Conservation (phyloP, 2,797 vertebrate genomes). For the Chelon labrosus region DNA sequence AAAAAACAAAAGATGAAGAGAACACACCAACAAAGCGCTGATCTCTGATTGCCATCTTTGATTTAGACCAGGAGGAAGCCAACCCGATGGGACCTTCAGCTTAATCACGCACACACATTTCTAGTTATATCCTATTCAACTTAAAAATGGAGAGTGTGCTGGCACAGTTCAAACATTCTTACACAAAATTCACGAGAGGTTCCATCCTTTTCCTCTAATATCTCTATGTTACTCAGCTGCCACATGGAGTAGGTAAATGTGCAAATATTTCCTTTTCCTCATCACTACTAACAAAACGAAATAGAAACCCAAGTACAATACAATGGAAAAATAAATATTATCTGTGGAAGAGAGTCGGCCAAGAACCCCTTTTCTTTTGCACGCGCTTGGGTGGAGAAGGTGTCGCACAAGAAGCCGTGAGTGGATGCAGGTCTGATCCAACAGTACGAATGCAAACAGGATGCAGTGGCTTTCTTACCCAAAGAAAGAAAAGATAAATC, state of each 20-base stretch:
- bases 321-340: constrained; percentile 85
- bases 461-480: constrained; percentile 54
- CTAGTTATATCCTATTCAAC: constrained; percentile 16
- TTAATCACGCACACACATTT: constrained; percentile 25
- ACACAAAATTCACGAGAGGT: constrained; percentile 55
- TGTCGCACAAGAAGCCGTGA: constrained; percentile 23
- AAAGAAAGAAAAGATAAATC: constrained; percentile 20
- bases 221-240: constrained; percentile 92
- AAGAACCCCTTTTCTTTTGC: constrained; percentile 41
- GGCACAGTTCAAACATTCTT: constrained; percentile 64
- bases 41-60: constrained; percentile 24
- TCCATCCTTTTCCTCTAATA: constrained; percentile 45
- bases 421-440: constrained; percentile 38
- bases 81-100: constrained; percentile 23
- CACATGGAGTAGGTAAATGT: constrained; percentile 93
- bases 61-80: constrained; percentile 4
- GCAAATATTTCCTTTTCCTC: constrained; percentile 90
- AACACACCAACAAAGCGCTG: constrained; percentile 7
- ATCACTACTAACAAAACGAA: constrained; percentile 78
- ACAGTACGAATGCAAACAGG: constrained; percentile 33
- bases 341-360: constrained; percentile 66
- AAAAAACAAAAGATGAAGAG: not conserved
- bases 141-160: constrained; percentile 28
- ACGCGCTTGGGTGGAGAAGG: constrained; percentile 39
- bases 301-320: constrained; percentile 66